phyloP scores from a whole-genome alignment of 2,113 vertebrate species.

The Crocuta crocuta region DNA sequence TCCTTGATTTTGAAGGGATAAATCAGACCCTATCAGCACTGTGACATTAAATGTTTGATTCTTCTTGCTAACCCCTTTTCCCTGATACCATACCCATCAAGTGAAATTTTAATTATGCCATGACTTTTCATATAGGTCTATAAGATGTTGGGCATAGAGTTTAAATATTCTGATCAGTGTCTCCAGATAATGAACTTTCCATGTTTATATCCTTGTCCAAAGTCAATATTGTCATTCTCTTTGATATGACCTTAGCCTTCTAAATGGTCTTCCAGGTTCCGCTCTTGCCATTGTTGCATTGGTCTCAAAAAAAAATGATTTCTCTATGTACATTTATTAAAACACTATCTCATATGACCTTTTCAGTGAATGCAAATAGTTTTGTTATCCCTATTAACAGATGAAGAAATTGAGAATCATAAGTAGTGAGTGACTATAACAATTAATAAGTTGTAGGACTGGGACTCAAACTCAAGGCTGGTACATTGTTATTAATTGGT shows the following conservation, averaged over 20 bases:
- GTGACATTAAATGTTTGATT: not conserved
- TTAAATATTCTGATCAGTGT: not conserved
- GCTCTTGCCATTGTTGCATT: not conserved
- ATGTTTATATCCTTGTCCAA: not conserved
- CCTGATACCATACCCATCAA: not conserved
- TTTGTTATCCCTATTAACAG: not conserved
- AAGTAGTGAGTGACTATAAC: not conserved
- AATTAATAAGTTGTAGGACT: not conserved
- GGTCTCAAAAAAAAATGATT: not conserved
- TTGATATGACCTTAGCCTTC: not conserved
- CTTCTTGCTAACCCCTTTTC: not conserved
- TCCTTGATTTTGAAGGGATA: not conserved
- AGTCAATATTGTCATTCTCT: not conserved
- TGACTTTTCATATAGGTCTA: not conserved
- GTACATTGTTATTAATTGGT: not conserved
- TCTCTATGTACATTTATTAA: not conserved
- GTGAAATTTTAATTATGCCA: not conserved
- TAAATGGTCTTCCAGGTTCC: not conserved
- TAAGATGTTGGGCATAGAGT: not conserved
- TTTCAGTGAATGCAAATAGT: not conserved
- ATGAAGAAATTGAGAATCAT: not conserved
- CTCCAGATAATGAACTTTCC: not conserved
- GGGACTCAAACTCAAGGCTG: not conserved
- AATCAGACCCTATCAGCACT: not conserved
- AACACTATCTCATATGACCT: not conserved